phyloP scores from a whole-genome alignment of 2,888 invertebrate genomes.

The Thymelicus lineola region DNA sequence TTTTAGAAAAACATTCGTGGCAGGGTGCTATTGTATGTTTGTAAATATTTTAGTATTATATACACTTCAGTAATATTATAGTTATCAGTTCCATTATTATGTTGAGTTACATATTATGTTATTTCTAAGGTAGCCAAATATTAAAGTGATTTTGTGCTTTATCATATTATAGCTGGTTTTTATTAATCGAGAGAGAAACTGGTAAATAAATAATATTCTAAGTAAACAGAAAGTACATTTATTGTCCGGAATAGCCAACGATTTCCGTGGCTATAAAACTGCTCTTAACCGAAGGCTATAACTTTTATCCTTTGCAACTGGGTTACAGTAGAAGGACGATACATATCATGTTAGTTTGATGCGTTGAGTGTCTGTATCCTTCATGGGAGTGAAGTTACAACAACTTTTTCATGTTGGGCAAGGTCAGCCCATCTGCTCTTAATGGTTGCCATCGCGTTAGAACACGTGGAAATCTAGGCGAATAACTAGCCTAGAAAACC shows the following conservation, averaged over 20 bases:
- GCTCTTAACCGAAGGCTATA: constrained; percentile 3
- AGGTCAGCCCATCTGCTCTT: neutral
- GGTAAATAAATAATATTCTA: constrained; percentile 1
- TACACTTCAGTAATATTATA: no score
- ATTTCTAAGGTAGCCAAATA: no score
- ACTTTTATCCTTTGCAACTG: constrained; percentile 8
- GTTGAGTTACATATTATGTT: no score
- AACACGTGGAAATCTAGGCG: no score
- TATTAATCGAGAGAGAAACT: neutral
- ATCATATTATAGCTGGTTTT: no score
- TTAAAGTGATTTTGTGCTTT: no score
- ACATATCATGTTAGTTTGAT: neutral
- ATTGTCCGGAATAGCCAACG: neutral
- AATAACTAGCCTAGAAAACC: no score
- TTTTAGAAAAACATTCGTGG: no score
- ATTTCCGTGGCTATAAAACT: neutral
- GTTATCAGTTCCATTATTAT: no score
- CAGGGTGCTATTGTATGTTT: no score
- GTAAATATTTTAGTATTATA: no score
- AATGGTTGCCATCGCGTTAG: no score
- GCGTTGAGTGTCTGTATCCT: neutral
- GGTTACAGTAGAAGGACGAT: constrained; percentile 4
- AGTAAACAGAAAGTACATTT: neutral
- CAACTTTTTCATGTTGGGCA: neutral
- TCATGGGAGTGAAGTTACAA: neutral